Conservation (phyloP, 2,113 vertebrate species). For the Mystacornis crossleyi region DNA sequence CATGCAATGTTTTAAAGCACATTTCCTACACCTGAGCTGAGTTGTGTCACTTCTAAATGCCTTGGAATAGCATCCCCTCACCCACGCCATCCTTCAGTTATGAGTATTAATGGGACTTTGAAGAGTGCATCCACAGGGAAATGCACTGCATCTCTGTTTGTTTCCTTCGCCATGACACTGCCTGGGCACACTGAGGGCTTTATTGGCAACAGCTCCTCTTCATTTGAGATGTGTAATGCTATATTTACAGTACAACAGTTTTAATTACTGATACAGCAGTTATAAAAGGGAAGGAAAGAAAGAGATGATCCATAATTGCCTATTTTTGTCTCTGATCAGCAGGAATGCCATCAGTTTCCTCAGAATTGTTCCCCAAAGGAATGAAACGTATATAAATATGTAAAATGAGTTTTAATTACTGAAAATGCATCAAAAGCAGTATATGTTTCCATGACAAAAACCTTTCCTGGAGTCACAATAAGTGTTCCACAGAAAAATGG, state of each 20-base stretch:
- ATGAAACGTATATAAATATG: background rate
- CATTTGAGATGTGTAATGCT: background rate
- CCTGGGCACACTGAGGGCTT: background rate
- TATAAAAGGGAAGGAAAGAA: conserved; percentile 23
- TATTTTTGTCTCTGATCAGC: background rate
- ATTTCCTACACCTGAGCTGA: background rate
- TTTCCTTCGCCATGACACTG: background rate
- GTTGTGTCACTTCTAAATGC: background rate
- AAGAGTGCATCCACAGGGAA: background rate
- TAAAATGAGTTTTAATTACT: conserved; percentile 19
- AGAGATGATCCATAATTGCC: background rate
- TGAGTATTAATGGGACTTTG: conserved; percentile 23
- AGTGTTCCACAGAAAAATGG: conserved; percentile 19
- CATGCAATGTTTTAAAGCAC: background rate
- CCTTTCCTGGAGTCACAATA: conserved; percentile 2
- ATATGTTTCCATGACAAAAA: conserved; percentile 13
- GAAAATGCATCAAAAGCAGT: background rate
- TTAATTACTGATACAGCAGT: conserved; percentile 22
- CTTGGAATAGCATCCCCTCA: background rate
- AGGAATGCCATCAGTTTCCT: background rate
- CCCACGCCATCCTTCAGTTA: background rate
- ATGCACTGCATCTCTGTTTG: background rate
- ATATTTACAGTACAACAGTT: conserved; percentile 40
- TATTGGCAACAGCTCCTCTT: conserved; percentile 28
- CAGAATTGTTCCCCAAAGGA: background rate